These are phyloP conservation scores for Diachasmimorpha longicaudata DNA, from an alignment of 1,140 invertebrate species.

Conservation along the genomic window DNA sequence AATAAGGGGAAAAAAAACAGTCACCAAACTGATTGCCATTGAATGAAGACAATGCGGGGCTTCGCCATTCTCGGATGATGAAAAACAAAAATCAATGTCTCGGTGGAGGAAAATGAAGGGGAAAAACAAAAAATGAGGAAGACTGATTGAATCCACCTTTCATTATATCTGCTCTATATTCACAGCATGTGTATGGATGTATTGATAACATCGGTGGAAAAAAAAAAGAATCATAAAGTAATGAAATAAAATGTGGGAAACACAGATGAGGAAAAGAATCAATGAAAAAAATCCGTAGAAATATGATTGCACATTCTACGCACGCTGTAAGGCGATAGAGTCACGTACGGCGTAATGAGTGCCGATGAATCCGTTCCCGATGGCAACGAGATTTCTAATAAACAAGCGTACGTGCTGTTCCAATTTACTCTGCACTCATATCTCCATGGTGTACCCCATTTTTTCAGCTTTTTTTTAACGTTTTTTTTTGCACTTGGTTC, in stretches of 20 bases:
- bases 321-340: constrained; percentile 21
- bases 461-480: background rate
- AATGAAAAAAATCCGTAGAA: constrained; percentile 12
- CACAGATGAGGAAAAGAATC: background rate
- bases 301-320: constrained; percentile 19
- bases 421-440: constrained; percentile 24
- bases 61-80: background rate
- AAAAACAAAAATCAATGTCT: background rate
- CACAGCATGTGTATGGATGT: background rate
- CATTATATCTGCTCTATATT: background rate
- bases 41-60: background rate
- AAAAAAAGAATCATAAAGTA: background rate
- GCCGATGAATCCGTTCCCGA: constrained; percentile 22
- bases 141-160: background rate
- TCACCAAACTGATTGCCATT: background rate
- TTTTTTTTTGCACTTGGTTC: background rate
- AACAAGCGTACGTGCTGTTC: constrained; percentile 26
- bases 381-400: constrained; percentile 26
- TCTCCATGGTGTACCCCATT: constrained; percentile 1
- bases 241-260: background rate
- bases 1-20: background rate
- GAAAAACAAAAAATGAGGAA: background rate
- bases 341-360: constrained; percentile 24
- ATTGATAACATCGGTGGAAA: background rate
- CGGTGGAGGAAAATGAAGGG: background rate